Percentiles rank a stretch among this genome's conserved stretches.
These are phyloP conservation scores for Popillia japonica DNA, from an alignment of 1,140 invertebrate genomes.

Conservation along the genomic window DNA sequence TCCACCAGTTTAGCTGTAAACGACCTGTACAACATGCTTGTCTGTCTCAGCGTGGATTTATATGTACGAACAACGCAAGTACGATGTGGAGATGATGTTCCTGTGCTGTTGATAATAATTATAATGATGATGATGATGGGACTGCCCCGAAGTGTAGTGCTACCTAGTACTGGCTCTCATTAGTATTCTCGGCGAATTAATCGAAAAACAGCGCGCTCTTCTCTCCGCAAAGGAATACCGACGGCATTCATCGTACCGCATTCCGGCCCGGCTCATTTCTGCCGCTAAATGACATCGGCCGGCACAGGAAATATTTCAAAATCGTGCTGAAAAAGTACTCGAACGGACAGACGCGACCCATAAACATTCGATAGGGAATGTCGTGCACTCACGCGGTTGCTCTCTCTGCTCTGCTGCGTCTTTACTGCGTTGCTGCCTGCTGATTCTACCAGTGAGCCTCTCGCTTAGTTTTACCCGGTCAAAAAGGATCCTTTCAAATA, in stretches of 20 bases:
- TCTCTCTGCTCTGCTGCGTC: background rate
- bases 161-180: conserved; percentile 58
- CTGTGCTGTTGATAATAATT: background rate
- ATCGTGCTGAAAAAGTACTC: conserved; percentile 55
- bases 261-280: conserved; percentile 56
- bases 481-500: no score
- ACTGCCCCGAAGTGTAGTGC: conserved; percentile 49
- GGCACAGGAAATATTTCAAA: conserved; percentile 57
- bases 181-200: conserved; percentile 60
- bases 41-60: no score
- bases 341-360: conserved; percentile 52
- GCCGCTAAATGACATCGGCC: conserved; percentile 56
- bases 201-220: conserved; percentile 56
- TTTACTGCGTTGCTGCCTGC: background rate
- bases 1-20: no score
- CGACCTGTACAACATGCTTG: no score
- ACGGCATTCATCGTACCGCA: conserved; percentile 52
- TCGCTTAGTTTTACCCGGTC: no score
- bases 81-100: no score
- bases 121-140: conserved; percentile 28
- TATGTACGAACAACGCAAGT: no score
- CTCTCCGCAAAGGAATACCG: conserved; percentile 48
- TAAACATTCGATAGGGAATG: conserved; percentile 55
- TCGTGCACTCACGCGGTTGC: conserved; percentile 28
- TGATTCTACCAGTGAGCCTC: background rate